phyloP scores from a whole-genome alignment of 2,113 vertebrate species.

The Actinemys pallida region DNA sequence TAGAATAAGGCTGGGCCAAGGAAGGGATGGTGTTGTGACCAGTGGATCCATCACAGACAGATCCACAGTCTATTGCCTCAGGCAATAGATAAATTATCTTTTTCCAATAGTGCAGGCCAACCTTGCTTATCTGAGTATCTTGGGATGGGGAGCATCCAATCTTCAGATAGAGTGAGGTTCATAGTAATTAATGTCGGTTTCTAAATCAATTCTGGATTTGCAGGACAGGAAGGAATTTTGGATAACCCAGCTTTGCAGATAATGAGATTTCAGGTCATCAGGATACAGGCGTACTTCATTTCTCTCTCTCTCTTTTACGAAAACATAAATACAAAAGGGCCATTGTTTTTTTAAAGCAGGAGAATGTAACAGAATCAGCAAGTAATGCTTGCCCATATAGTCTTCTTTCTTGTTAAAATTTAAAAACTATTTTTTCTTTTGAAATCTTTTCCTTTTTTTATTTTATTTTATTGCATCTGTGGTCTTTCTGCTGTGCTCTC shows the following conservation, averaged over 20 bases:
- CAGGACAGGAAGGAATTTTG: neutral
- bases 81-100: neutral
- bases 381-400: neutral
- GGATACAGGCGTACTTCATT: neutral
- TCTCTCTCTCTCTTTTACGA: neutral
- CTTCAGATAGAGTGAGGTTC: neutral
- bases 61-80: neutral
- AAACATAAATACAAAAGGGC: neutral
- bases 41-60: neutral
- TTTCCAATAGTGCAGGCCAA: neutral
- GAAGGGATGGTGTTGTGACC: neutral
- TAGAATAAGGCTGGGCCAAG: neutral
- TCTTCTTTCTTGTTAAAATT: neutral
- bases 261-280: neutral
- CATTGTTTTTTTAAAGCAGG: neutral
- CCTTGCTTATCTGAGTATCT: neutral
- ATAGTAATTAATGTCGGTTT: neutral
- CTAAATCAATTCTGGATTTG: neutral
- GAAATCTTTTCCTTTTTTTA: neutral
- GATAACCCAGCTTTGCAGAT: neutral
- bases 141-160: neutral
- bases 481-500: slow-evolving; percentile 18
- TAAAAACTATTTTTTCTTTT: neutral
- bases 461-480: slow-evolving; percentile 12
- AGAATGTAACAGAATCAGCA: neutral